Evolutionary conservation across 2,888 invertebrate species (phyloP), one percentile per base, ranked within the genome.

Genomic region (Fragum whitleyi): DNA sequence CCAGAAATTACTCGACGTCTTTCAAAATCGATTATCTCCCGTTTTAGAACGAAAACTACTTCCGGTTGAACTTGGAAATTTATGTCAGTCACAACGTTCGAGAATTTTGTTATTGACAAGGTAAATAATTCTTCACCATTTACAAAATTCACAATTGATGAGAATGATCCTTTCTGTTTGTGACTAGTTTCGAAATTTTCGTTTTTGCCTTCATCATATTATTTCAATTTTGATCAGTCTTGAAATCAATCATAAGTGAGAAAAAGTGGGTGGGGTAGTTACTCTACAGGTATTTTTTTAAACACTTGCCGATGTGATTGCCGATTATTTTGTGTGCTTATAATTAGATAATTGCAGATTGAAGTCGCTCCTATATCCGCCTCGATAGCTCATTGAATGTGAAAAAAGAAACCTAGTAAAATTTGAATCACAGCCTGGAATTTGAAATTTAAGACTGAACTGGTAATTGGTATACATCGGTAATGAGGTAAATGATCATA

Each of bases 1-100:
- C n/a, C n/a, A n/a, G n/a, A n/a, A n/a, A n/a, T n/a, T n/a, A n/a
- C n/a, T n/a, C n/a, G n/a, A n/a, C n/a, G n/a, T n/a, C n/a, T n/a
- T n/a, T n/a, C n/a, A n/a, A n/a, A n/a, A n/a, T n/a, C n/a, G n/a
- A 42, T 67, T 67, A 42, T 67, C 5, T 67, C 67, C 29, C 67
- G 7, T 57, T 26, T 57, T 57, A 28, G 47, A 51, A 29, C 16
- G 19, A 23, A 53, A 29, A 53, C n/a, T 28, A 69, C 69, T 69
- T 69, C 69, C 69, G 69, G 69, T 69, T 69, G 51, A 53, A 53
- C 51, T 51, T 29, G 69, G 53, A 69, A 69, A 69, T 69, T 69
- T 69, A 69, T 69, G 69, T 51, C 47, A 69, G 53, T 51, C 29
- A 21, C 32, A 69, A 53, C 69, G 69, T 69, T 62, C 9, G 28